phyloP scores from a whole-genome alignment of 2,888 invertebrate species.

The Mayetiola destructor region DNA sequence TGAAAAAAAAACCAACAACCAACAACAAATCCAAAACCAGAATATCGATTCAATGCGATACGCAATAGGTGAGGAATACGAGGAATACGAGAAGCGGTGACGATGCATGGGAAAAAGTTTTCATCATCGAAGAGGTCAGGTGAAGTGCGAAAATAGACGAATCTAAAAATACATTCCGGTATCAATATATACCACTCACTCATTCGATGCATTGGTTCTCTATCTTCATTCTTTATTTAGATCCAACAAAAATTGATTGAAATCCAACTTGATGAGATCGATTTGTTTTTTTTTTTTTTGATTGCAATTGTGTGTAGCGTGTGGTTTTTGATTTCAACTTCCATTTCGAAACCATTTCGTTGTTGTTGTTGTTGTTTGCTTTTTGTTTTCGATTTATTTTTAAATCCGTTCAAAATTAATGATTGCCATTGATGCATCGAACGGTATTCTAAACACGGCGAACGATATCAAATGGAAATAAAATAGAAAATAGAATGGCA shows the following conservation, averaged over 20 bases:
- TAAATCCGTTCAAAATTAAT: no score
- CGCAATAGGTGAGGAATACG: not conserved
- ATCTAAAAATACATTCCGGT: not conserved
- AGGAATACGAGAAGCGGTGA: not conserved
- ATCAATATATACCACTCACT: not conserved
- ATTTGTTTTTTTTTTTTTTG: slow-evolving; percentile 6
- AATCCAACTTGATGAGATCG: not conserved
- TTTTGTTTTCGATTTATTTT: no score
- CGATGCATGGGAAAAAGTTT: slow-evolving; percentile 3
- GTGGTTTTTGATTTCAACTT: not conserved
- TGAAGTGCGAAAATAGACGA: slow-evolving; percentile 1
- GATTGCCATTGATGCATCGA: no score
- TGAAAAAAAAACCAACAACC: not conserved
- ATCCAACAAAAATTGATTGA: slow-evolving; percentile 1
- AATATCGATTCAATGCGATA: not conserved
- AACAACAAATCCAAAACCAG: not conserved
- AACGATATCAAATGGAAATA: no score
- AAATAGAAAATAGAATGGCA: no score
- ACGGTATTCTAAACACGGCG: no score
- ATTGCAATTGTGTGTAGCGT: no score
- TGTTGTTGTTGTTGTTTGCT: no score
- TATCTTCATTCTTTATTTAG: no score
- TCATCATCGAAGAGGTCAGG: slow-evolving; percentile 7
- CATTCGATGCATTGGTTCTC: no score
- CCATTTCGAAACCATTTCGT: no score